Conservation (phyloP, 1,140 invertebrate genomes). For the Neodiprion lecontei region DNA sequence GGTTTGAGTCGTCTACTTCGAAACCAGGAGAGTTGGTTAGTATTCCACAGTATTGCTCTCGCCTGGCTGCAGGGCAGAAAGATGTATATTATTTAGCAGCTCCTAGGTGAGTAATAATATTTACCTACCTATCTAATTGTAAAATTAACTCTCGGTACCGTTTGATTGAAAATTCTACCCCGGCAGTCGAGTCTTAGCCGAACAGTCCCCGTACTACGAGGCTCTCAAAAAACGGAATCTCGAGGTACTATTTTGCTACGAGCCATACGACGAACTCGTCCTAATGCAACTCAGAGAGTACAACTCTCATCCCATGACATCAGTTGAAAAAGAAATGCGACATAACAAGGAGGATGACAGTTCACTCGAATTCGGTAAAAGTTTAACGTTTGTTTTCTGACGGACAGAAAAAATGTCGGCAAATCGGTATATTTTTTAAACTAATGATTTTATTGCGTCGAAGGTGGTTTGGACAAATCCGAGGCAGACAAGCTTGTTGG, state of each 20-base stretch:
- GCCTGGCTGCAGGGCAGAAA: slow-evolving; percentile 80
- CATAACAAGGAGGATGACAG: slow-evolving; percentile 71
- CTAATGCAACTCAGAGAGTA: slow-evolving; percentile 89
- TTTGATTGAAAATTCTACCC: slow-evolving; percentile 40
- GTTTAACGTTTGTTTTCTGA: slow-evolving; percentile 20
- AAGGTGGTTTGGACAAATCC: slow-evolving; percentile 72
- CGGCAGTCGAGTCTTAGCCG: slow-evolving; percentile 83
- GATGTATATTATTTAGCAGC: slow-evolving; percentile 94
- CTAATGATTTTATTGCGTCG: slow-evolving; percentile 56
- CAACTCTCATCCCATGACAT: slow-evolving; percentile 79
- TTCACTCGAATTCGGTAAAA: slow-evolving; percentile 61
- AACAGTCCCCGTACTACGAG: slow-evolving; percentile 94
- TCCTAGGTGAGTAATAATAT: slow-evolving; percentile 72
- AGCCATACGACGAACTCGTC: slow-evolving; percentile 95
- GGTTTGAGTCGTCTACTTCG: slow-evolving; percentile 90
- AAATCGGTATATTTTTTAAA: slow-evolving; percentile 16
- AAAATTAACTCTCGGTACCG: background rate
- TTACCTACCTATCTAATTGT: slow-evolving; percentile 11
- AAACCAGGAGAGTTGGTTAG: slow-evolving; percentile 77
- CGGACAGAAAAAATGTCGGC: slow-evolving; percentile 42
- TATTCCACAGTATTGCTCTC: slow-evolving; percentile 82
- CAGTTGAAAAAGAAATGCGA: slow-evolving; percentile 94
- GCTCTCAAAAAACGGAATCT: slow-evolving; percentile 85
- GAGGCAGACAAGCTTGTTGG: slow-evolving; percentile 79
- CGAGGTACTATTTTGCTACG: slow-evolving; percentile 95